Base-by-base conservation (phyloP, 2,888 invertebrate species). In the Morpho deidamia region DNA sequence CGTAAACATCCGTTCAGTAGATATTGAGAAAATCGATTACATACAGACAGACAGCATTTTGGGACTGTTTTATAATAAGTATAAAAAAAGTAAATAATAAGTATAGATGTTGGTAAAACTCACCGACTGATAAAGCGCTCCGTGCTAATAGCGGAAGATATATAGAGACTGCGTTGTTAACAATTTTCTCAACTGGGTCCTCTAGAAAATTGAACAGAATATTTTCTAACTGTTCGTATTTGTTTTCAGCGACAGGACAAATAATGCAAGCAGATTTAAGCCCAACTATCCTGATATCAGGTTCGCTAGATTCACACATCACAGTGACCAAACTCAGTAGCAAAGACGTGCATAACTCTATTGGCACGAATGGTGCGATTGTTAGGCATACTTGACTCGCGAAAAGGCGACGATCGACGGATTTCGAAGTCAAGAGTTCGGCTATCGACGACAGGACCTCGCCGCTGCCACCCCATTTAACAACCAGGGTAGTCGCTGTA, bases 261-360 rank as follows among this genome's bases (percentile, higher is more conserved):
- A 88, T 78, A 0, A 89, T 62, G 53, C 84, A 84, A 1, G 87
- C 86, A 0, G 88, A 72, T 53, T 83, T 84, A 0, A 90, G 64
- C 0, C 90, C 90, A 7, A 88, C 63, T 35, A 70, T 64, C 38
- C 90, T 67, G 9, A 90, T 81, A 50, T 87, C 86, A 0, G 70
- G 56, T 61, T 90, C 90, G 47, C 79, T 83, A 0, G 88, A 86
- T 55, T 90, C 90, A 40, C 89, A 90, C 90, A 90, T 90, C 8
- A 90, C 71, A 34, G 81, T 55, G 0, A 88, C 86, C 14, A 90
- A 66, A 57, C 90, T 90, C 8, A 90, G 78, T 9, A 90, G 68
- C 11, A 90, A 64, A 0, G 90, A 90, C 3, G 87, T 84, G 71
- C 89, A 87, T 0, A 90, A 68, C 47, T 90, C 90, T 59, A 90